Evolutionary conservation across 2,888 invertebrate species (phyloP).

Genomic region (Xestoiulus laeticollis): DNA sequence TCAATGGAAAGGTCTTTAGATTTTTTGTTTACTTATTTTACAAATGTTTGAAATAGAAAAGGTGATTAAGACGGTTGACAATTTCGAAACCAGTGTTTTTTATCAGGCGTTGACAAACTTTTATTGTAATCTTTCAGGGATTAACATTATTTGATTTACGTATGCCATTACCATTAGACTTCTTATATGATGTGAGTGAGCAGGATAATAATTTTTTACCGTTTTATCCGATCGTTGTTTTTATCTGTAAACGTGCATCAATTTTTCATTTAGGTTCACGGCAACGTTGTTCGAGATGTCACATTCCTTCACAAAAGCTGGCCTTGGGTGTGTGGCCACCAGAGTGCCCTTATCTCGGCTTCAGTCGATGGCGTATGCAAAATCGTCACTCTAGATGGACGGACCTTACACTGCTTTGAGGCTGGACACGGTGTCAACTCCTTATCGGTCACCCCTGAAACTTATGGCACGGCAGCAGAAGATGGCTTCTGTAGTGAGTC

Average conservation of each 20-base stretch:
- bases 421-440: constrained; percentile 65
- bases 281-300: constrained; percentile 65
- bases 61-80: too few relatives aligned
- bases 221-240: too few relatives aligned
- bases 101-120: background rate
- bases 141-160: constrained; percentile 67
- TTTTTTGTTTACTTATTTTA: too few relatives aligned
- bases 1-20: constrained; percentile 66
- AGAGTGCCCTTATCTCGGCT: constrained; percentile 64
- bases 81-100: background rate
- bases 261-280: constrained; percentile 63
- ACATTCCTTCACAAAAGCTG: constrained; percentile 66
- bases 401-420: constrained; percentile 65
- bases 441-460: constrained; percentile 66
- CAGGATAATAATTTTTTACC: too few relatives aligned
- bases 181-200: constrained; percentile 66
- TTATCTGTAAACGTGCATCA: constrained; percentile 1
- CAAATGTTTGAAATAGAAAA: too few relatives aligned
- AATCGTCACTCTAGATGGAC: constrained; percentile 65
- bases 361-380: constrained; percentile 66
- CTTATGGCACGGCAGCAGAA: constrained; percentile 63
- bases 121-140: constrained; percentile 59
- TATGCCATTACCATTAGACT: constrained; percentile 67
- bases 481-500: constrained; percentile 66
- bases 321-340: constrained; percentile 66